Percentiles rank a stretch among this genome's conserved stretches.
These are phyloP conservation scores for Phacellophora camtschatica DNA, from an alignment of 30 jellyfish, hydroid and myxozoan species.

Conservation along the genomic window DNA sequence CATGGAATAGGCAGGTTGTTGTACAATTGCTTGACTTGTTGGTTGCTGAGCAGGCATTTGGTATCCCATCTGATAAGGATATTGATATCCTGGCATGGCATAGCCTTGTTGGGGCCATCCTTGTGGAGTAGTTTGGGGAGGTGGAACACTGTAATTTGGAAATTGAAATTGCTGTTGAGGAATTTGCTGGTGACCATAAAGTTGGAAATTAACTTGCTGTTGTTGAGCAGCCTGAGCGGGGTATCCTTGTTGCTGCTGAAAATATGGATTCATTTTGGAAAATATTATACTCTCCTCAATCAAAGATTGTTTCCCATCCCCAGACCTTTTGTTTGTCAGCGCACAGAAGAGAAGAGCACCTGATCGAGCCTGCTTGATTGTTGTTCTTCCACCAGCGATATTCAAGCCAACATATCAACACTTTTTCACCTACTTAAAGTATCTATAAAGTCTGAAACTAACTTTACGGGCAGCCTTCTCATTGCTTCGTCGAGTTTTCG, in stretches of 20 bases:
- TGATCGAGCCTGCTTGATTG: no score
- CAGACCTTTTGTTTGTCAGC: no score
- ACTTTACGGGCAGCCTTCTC: no score
- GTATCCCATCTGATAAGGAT: conserved; percentile 3
- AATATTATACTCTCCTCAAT: neutral
- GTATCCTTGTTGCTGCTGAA: conserved; percentile 30
- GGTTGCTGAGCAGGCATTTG: conserved; percentile 35
- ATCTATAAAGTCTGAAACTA: no score
- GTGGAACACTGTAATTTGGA: neutral
- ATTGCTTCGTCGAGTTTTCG: no score
- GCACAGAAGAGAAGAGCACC: no score
- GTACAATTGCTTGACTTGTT: neutral
- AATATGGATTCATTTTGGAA: conserved; percentile 37
- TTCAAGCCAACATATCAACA: no score
- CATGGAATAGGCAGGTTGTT: no score
- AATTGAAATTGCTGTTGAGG: neutral
- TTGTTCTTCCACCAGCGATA: no score
- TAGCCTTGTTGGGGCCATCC: conserved; percentile 31
- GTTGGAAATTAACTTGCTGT: neutral
- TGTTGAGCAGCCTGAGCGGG: conserved; percentile 14
- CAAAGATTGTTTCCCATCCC: no score
- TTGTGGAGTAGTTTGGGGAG: neutral
- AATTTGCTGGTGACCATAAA: neutral
- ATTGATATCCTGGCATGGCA: conserved; percentile 34
- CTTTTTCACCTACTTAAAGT: no score